These are phyloP conservation scores for Neodiprion lecontei DNA, from an alignment of 1,140 invertebrate genomes.

Conservation along the genomic window DNA sequence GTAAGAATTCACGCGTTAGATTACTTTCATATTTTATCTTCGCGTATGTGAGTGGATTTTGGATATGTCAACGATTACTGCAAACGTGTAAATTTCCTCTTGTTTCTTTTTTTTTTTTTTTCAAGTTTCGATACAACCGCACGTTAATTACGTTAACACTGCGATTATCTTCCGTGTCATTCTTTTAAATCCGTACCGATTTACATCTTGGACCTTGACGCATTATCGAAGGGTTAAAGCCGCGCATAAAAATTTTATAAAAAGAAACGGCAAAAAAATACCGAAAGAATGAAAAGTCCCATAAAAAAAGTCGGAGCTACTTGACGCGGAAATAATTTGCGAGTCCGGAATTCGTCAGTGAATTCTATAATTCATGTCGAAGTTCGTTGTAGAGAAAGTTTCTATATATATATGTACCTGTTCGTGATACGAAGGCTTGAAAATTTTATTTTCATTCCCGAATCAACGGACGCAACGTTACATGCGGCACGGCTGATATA, in stretches of 20 bases:
- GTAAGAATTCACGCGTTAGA: too few species aligned
- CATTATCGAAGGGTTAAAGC: neutral
- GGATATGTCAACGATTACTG: too few species aligned
- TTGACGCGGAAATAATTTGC: constrained; percentile 7
- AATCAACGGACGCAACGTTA: too few species aligned
- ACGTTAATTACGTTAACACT: too few species aligned
- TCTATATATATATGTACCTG: neutral
- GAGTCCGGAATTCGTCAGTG: neutral
- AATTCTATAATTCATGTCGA: constrained; percentile 14
- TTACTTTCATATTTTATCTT: too few species aligned
- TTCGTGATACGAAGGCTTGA: constrained; percentile 13
- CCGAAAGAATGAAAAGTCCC: too few species aligned
- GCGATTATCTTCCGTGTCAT: too few species aligned
- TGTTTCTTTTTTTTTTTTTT: too few species aligned
- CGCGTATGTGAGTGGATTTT: too few species aligned
- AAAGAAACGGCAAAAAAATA: neutral
- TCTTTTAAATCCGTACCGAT: neutral
- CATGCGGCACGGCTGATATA: constrained; percentile 2
- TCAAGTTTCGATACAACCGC: too few species aligned
- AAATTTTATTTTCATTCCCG: constrained; percentile 15
- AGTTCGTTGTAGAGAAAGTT: constrained; percentile 6
- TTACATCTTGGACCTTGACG: neutral
- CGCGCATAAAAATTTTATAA: neutral
- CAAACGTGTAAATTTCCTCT: too few species aligned
- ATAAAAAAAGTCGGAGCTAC: neutral